phyloP scores from a whole-genome alignment of 92 coral and sea anemone species.

The Diadumene lineata region DNA sequence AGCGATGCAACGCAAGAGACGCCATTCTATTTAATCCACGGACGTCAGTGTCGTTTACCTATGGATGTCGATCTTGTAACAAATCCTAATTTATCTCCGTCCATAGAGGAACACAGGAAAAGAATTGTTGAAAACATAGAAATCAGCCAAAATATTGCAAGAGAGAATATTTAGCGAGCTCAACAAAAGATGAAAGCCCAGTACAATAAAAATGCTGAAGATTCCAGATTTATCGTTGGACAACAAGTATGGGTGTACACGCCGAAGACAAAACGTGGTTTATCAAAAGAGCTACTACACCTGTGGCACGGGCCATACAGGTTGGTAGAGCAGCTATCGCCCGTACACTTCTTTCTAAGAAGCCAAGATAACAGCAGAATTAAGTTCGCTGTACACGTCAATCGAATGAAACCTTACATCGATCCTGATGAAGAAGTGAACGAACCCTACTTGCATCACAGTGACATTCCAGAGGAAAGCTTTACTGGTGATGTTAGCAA shows the following conservation, averaged over 20 bases:
- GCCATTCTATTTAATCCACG: conserved; percentile 43
- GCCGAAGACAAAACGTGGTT: conserved; percentile 31
- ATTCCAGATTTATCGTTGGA: conserved; percentile 31
- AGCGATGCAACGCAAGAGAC: conserved; percentile 37
- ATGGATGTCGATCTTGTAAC: conserved; percentile 24
- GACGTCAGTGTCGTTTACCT: conserved; percentile 45
- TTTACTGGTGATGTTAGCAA: too few relatives aligned
- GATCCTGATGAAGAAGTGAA: conserved; percentile 14
- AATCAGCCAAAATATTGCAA: conserved; percentile 37
- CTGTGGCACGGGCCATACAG: conserved; percentile 28
- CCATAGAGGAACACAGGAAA: conserved; percentile 40
- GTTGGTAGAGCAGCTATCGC: conserved; percentile 1
- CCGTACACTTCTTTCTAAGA: neutral
- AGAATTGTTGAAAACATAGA: conserved; percentile 43
- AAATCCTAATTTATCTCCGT: conserved; percentile 20
- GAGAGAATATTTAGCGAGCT: conserved; percentile 42
- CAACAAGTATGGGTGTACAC: conserved; percentile 52
- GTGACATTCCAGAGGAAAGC: too few relatives aligned
- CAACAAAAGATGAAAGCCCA: conserved; percentile 59
- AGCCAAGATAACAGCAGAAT: conserved; percentile 15
- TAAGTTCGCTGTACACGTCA: conserved; percentile 18
- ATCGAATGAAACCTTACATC: conserved; percentile 27
- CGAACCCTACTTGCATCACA: conserved; percentile 20
- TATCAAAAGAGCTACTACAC: conserved; percentile 20
- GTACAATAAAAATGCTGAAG: conserved; percentile 20